Evolutionary conservation across 1,140 invertebrate species (phyloP), one percentile per base, ranked within the genome.

Genomic region (Brachionus koreanus): DNA sequence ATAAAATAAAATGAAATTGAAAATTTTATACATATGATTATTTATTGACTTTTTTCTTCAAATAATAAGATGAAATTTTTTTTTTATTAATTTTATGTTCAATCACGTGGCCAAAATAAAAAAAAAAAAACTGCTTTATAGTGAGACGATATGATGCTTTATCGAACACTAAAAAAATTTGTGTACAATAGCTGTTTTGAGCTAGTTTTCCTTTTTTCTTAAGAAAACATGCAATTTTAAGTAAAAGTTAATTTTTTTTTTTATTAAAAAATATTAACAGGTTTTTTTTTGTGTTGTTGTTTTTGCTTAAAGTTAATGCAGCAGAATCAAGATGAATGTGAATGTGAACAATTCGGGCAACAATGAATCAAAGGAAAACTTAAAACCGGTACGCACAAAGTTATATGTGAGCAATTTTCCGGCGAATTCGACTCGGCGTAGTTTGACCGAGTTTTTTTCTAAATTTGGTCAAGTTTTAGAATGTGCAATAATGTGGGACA

Each of bases 401-500:
- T 19, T 77, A 0, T 77, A 77, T 61, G 74, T 77, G 19, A 57
- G 23, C 9, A 77, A 77, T 61, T 77, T 77, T 77, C 74, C 74
- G 49, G 9, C n/a, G 3, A 57, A 57, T 57, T 57, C 74, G 13
- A 77, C 74, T 3, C 46, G 74, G 23, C 74, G 49, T 5, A 57
- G 49, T 37, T 61, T 77, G 29, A 57, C 46, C 0, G 46, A 77
- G 13, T 77, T 77, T 77, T 77, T 77, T 77, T 57, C 46, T 7
- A 57, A 57, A 25, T 77, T 77, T 77, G 74, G 74, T 10, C 74
- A 57, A 39, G 74, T 77, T 37, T 57, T 57, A 77, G 74, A 77
- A 57, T 77, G 74, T 39, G 74, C 74, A 16, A 77, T 77, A 25
- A 77, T 77, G 74, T 77, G 74, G 74, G 49, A 77, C 29, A 57